Percentiles rank a stretch among this genome's conserved stretches.
These are phyloP conservation scores for Acrocephalus scirpaceus DNA, from an alignment of 2,797 vertebrate species.

Conservation along the genomic window DNA sequence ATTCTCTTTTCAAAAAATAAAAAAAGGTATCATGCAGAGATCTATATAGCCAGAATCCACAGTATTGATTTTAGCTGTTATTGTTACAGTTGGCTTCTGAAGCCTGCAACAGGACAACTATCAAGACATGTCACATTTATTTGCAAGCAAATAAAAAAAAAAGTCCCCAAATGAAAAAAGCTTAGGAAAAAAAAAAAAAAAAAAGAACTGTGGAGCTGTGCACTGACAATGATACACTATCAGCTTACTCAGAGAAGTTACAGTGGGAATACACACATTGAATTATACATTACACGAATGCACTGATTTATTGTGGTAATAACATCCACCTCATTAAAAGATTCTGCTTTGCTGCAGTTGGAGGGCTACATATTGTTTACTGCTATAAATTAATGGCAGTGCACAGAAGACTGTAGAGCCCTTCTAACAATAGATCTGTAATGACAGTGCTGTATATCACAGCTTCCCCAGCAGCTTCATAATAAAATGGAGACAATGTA, in stretches of 20 bases:
- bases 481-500: slow-evolving; percentile 89
- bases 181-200: slow-evolving; percentile 54
- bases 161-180: slow-evolving; percentile 78
- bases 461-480: slow-evolving; percentile 81
- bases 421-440: slow-evolving; percentile 88
- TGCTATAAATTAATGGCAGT: slow-evolving; percentile 94
- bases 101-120: slow-evolving; percentile 74
- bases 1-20: slow-evolving; percentile 77
- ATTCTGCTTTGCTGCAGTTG: slow-evolving; percentile 87
- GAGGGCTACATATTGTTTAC: slow-evolving; percentile 93
- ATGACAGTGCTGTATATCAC: slow-evolving; percentile 92
- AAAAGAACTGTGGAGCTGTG: slow-evolving; percentile 70
- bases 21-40: slow-evolving; percentile 74
- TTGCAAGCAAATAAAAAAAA: slow-evolving; percentile 79
- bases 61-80: slow-evolving; percentile 88
- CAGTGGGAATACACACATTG: slow-evolving; percentile 99
- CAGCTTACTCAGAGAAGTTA: slow-evolving; percentile 94
- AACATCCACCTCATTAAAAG: slow-evolving; percentile 99
- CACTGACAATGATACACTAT: slow-evolving; percentile 96
- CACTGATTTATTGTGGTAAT: slow-evolving; percentile 99
- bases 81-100: slow-evolving; percentile 81
- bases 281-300: slow-evolving; percentile 99
- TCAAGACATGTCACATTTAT: slow-evolving; percentile 80
- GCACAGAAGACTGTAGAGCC: slow-evolving; percentile 84
- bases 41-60: slow-evolving; percentile 78